Percentiles rank a stretch among this genome's conserved stretches.
Conservation (phyloP, 1,140 invertebrate species). For the Pseudomyrmex concolor region DNA sequence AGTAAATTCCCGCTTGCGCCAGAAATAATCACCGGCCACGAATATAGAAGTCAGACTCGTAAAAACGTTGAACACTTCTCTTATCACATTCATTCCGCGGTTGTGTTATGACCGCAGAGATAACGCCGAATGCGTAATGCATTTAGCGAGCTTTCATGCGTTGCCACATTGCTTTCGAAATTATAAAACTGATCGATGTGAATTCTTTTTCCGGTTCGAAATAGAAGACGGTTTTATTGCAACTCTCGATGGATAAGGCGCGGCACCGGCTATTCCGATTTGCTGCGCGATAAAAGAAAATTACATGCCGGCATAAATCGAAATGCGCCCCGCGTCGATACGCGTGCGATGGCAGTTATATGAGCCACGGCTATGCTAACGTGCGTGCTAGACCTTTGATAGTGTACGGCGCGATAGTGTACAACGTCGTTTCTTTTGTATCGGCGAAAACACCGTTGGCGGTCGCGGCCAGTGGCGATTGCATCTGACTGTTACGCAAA, state of each 20-base stretch:
- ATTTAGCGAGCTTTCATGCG: neutral
- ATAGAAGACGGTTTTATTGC: constrained; percentile 44
- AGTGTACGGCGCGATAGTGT: constrained; percentile 20
- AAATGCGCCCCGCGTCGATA: constrained; percentile 39
- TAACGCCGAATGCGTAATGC: constrained; percentile 25
- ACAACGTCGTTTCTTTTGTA: constrained; percentile 41
- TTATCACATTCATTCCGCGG: constrained; percentile 73
- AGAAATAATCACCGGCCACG: constrained; percentile 77
- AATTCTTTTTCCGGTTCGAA: neutral
- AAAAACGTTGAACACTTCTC: constrained; percentile 71
- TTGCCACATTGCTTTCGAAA: too few species aligned
- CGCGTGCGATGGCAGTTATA: constrained; percentile 14
- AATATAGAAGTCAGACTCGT: constrained; percentile 66
- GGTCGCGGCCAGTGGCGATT: constrained; percentile 26
- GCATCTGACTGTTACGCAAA: constrained; percentile 43
- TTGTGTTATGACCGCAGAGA: constrained; percentile 66
- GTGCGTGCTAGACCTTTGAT: constrained; percentile 50
- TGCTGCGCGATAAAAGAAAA: constrained; percentile 48
- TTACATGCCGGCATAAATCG: constrained; percentile 46
- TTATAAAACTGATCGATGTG: constrained; percentile 34
- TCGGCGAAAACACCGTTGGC: constrained; percentile 20
- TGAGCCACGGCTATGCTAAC: constrained; percentile 28
- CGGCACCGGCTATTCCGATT: constrained; percentile 23
- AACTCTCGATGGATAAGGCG: constrained; percentile 21
- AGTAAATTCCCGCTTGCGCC: constrained; percentile 50